Conservation (phyloP, 2,888 invertebrate genomes). For the Hydropsyche betteni region DNA sequence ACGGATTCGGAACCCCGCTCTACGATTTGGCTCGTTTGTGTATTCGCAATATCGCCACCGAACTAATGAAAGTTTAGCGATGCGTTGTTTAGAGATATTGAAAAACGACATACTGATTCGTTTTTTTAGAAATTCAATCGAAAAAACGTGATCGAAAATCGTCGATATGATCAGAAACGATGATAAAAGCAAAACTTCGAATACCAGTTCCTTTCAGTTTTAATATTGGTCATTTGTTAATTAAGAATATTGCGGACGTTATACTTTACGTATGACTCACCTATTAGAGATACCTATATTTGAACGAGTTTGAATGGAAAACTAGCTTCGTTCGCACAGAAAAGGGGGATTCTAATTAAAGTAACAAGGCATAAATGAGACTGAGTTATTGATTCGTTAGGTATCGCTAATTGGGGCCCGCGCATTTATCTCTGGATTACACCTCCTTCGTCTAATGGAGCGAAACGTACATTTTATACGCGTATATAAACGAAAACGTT, state of each 20-base stretch:
- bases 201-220: no score
- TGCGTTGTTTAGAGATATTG: no score
- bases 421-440: conserved; percentile 51
- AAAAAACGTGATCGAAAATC: no score
- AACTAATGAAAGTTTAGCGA: no score
- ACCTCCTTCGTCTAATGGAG: conserved; percentile 48
- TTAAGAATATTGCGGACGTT: not conserved
- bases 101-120: no score
- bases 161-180: no score
- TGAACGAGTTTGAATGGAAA: conserved; percentile 24
- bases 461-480: conserved; percentile 38
- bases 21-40: not conserved
- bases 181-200: no score
- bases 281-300: no score
- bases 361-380: conserved; percentile 52
- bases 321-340: conserved; percentile 36
- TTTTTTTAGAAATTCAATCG: no score
- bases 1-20: not conserved
- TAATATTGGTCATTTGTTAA: no score
- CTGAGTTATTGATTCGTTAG: conserved; percentile 52
- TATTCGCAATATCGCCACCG: no score
- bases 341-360: conserved; percentile 48
- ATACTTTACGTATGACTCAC: not conserved
- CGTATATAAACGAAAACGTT: no score
- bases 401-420: conserved; percentile 52